Base-by-base conservation (phyloP, 2,113 vertebrate species). In the Phodopus roborovskii region DNA sequence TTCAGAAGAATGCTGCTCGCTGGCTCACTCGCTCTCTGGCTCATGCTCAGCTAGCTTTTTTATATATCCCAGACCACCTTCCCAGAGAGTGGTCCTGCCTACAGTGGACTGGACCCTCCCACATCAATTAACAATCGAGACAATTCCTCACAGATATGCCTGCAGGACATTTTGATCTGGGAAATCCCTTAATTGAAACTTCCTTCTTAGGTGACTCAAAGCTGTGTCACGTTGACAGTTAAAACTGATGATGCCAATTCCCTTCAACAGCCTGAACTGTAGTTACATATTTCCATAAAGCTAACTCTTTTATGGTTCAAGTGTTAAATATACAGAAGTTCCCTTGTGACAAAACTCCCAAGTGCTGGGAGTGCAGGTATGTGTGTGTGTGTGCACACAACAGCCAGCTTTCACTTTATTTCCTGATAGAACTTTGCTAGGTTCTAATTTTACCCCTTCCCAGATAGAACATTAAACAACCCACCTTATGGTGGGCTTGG, bases 241-340 rank as follows among this genome's bases (percentile, higher is more conserved):
- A 83, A 83, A 83, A 8, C 24, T 60, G 50, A 36, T 10, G 36
- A 11, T 58, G 58, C 16, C n/a, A 62, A 19, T 83, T 60, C n/a
- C 15, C 58, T 62, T 24, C 58, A 28, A 36, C 50, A 83, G 12
- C 56, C 36, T 60, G 11, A 62, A 60, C 36, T 82, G n/a, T 60
- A 60, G 36, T 15, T 56, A 82, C 81, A 83, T 83, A 28, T 85
- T 84, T 22, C 62, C 30, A 20, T 56, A 79, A 85, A 79, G 82
- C 12, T 62, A 39, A 83, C 74, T 74, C 70, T 92, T 95, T 53
- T n/a, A 58, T 87, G 45, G 17, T 58, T 90, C 81, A 73, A 86
- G 11, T 30, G 45, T 15, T 78, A 79, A 45, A 48, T 28, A 53
- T 28, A 90, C 28, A 78, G 28, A 8, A 42, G 28, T 78, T 24